A percentile compares a stretch with the other conserved stretches of the same genome.
Evolutionary conservation across 2,888 invertebrate genomes (phyloP).

Genomic region (Minunthozetes semirufus): DNA sequence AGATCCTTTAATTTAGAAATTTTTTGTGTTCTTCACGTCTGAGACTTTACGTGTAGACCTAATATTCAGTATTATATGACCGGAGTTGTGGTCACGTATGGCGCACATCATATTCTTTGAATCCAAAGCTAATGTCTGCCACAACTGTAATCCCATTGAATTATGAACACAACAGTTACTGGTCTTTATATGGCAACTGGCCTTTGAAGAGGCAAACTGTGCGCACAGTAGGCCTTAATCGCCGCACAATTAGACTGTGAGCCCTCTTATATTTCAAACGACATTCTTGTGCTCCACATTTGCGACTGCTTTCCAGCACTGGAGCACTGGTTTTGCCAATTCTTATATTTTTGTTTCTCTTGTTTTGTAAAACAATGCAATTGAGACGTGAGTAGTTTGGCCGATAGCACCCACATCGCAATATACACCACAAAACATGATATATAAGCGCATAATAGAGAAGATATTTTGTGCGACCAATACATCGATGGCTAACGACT

Average conservation of each 20-base stretch:
- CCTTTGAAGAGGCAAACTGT: not conserved
- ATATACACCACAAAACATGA: not conserved
- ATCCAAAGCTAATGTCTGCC: constrained; percentile 7
- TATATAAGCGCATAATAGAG: constrained; percentile 13
- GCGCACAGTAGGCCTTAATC: not conserved
- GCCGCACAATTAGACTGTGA: constrained; percentile 23
- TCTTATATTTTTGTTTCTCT: not conserved
- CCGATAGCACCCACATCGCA: not conserved
- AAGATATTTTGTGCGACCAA: not conserved
- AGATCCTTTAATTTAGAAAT: not conserved
- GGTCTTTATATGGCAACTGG: not conserved
- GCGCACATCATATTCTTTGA: not conserved
- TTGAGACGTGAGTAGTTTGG: constrained; percentile 22
- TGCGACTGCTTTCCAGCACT: not conserved
- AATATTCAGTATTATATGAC: constrained; percentile 7
- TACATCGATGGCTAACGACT: constrained; percentile 13
- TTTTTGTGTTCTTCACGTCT: constrained; percentile 14
- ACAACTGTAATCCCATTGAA: constrained; percentile 19
- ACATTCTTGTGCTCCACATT: not conserved
- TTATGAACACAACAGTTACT: constrained; percentile 21
- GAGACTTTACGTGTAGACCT: not conserved
- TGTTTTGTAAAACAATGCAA: constrained; percentile 14
- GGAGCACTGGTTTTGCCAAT: not conserved
- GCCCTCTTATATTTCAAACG: constrained; percentile 21
- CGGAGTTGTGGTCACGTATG: constrained; percentile 16